Evolutionary conservation across 37 sponge, comb jelly and placozoan genomes (phyloP).

Genomic region (Chondrilla cf. caribensis): DNA sequence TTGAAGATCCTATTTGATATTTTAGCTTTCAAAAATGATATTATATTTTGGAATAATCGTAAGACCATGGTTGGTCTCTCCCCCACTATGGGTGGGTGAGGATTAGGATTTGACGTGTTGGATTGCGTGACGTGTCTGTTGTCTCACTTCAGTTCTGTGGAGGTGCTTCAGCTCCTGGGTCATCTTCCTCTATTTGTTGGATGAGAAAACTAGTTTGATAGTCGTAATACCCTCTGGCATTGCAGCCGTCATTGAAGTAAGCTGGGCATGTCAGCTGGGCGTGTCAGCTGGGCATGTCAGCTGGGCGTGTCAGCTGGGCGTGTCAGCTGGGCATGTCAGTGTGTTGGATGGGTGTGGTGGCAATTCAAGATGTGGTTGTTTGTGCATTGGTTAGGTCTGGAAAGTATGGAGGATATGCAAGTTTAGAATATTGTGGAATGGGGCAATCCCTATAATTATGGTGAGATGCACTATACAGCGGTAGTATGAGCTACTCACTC

Average conservation of each 20-base stretch:
- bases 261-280: too few species aligned
- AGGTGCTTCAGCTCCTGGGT: slow-evolving; percentile 78
- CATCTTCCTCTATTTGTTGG: slow-evolving; percentile 88
- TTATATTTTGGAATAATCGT: slow-evolving; percentile 75
- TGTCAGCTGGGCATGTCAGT: background rate
- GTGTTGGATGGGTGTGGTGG: background rate
- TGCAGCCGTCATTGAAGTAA: slow-evolving; percentile 79
- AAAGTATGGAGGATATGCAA: slow-evolving; percentile 15
- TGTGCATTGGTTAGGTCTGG: slow-evolving; percentile 10
- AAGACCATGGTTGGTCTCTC: slow-evolving; percentile 88
- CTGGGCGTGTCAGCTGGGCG: too few species aligned
- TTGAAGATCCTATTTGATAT: slow-evolving; percentile 87
- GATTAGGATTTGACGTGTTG: background rate
- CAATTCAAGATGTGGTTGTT: background rate
- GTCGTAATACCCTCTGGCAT: slow-evolving; percentile 81
- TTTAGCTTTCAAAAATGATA: slow-evolving; percentile 96
- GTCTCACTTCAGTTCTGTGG: slow-evolving; percentile 61
- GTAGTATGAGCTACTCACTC: background rate
- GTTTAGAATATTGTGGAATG: slow-evolving; percentile 13
- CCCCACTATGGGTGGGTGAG: slow-evolving; percentile 50
- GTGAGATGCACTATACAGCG: background rate
- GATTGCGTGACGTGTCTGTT: background rate
- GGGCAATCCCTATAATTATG: slow-evolving; percentile 10
- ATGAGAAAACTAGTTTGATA: slow-evolving; percentile 82
- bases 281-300: too few species aligned